Base-by-base conservation (phyloP, 2,888 invertebrate species). In the Lochmaea crataegi region DNA sequence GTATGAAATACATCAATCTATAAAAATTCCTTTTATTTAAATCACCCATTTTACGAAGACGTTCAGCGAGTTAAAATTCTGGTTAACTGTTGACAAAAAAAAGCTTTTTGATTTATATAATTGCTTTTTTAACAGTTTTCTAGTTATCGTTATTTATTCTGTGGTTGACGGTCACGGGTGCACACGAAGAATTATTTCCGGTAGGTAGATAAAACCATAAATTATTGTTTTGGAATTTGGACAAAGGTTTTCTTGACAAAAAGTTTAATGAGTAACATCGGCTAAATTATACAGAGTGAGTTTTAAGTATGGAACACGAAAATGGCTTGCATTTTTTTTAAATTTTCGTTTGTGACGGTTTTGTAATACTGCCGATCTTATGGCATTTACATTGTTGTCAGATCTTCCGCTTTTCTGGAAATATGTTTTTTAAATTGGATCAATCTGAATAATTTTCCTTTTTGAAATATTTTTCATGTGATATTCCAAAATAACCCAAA, bases 11-110 rank as follows among this genome's bases (percentile, higher is more conserved):
- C 69, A 73, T 72, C 65, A 67, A 72, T 67, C 71, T 58, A 61
- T 73, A 74, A 74, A 73, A 72, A 77, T 77, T 75, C 77, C 73
- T 64, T 73, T 72, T 66, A 65, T 69, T 68, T 68, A 63, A 73
- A 74, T 77, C 75, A 75, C 56, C 65, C 56, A 61, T 67, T 74
- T 71, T 61, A 71, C 67, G 57, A 53, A 71, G 2, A 61, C n/a
- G 48, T 22, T 65, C 53, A 53, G 66, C 61, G 16, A 41, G 61
- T 61, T 61, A 18, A 26, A 71, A 71, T 64, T 68, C 58, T 66
- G 48, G 32, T 61, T 68, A 71, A 71, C 65, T 73, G 58, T 61
- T 9, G 61, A 42, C 41, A 16, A 16, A 53, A 51, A 64, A 64
- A 41, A 58, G 11, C 58, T 51, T 58, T 57, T 73, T 73, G 68